Percentiles rank a stretch among this genome's conserved stretches.
These are phyloP conservation scores for Macaca fascicularis DNA, from an alignment of 2,113 vertebrate genomes.

Conservation along the genomic window T2T-MFA8v1.1 NC_088387.1:99456001-99456500, in stretches of 20 bases:
- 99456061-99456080: conserved; percentile 54
- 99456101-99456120: conserved; percentile 36
- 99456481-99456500: background rate
- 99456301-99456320: background rate
- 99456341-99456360: background rate
- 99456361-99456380: background rate
- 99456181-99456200: conserved; percentile 62
- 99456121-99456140: conserved; percentile 36
- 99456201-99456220: conserved; percentile 38
- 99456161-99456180: conserved; percentile 46
- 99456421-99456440: background rate
- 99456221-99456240: conserved; percentile 37
- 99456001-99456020: conserved; percentile 34
- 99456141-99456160: conserved; percentile 63
- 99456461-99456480: background rate
- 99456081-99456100: background rate
- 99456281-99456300: conserved; percentile 44
- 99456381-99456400: background rate
- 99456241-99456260: background rate
- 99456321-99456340: conserved; percentile 36
- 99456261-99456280: conserved; percentile 46
- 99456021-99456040: conserved; percentile 48
- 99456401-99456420: background rate
- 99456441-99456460: background rate
- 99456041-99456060: conserved; percentile 34